A percentile compares a stretch with the other conserved stretches of the same genome.
Conservation (phyloP, 1,140 invertebrate genomes). For the Ephestia elutella region DNA sequence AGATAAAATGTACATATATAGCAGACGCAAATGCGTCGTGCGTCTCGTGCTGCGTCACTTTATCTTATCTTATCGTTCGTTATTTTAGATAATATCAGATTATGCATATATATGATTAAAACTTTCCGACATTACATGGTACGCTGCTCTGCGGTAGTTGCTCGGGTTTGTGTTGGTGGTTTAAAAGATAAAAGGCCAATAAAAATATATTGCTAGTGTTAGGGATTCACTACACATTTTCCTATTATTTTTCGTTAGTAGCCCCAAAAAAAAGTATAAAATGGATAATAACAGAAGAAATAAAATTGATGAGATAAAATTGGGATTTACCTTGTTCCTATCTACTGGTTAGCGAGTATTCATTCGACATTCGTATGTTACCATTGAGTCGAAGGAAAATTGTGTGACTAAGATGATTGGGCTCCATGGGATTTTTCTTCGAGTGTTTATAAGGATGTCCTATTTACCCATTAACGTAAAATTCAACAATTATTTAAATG, state of each 20-base stretch:
- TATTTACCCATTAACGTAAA: neutral
- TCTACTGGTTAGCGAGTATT: neutral
- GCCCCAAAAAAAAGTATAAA: too few species aligned
- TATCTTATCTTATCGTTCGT: slow-evolving; percentile 55
- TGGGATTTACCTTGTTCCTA: too few species aligned
- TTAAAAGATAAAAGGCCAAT: neutral
- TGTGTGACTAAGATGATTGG: neutral
- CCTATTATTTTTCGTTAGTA: too few species aligned
- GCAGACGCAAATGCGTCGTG: slow-evolving; percentile 47
- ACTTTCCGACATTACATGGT: slow-evolving; percentile 42
- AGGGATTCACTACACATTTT: too few species aligned
- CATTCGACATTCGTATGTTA: neutral
- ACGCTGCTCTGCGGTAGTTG: slow-evolving; percentile 10
- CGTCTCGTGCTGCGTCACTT: slow-evolving; percentile 24
- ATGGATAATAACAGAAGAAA: too few species aligned
- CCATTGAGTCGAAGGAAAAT: neutral
- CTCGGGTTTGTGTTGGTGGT: neutral
- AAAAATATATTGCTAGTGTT: too few species aligned
- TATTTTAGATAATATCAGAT: slow-evolving; percentile 40
- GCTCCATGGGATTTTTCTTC: neutral
- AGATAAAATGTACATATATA: neutral
- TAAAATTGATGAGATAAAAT: too few species aligned
- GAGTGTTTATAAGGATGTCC: neutral
- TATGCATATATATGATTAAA: slow-evolving; percentile 44
- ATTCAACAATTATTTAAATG: neutral